Evolutionary conservation across 1,140 invertebrate species (phyloP), one percentile per base, ranked within the genome.

Genomic region (Heliconius nattereri): DNA sequence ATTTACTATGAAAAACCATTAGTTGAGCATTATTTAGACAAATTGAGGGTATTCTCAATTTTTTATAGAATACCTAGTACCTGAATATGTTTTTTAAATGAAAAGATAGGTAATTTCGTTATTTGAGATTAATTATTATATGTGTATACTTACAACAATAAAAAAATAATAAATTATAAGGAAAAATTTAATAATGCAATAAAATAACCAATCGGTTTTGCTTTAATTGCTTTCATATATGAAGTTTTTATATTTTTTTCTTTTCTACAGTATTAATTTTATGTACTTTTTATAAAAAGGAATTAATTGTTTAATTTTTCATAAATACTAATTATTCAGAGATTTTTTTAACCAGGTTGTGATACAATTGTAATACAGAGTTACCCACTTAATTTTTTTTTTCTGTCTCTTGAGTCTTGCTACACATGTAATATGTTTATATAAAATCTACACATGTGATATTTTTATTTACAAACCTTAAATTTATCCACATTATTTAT

Each of bases 351-450:
- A 29, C 13, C 11, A 11, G 60, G 57, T 60, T 60, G 57, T 60
- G 57, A 60, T 60, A 60, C n/a, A 60, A n/a, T 66, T 66, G 23
- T 66, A 66, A 66, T 26, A 66, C 57, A 66, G 1, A 66, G 57
- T 16, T 66, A 57, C n/a, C 54, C 7, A n/a, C n/a, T 11, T 57
- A 8, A 66, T 26, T 16, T 23, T 66, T 66, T n/a, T 57, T 26
- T 66, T 66, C 9, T 11, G 23, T 26, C 11, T 66, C 23, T 52
- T 2, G 16, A 52, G 49, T 52, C 49, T 66, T 66, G 60, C 60
- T 57, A 23, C 1, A 23, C 8, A 9, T 57, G 54, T 57, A 7
- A 57, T 57, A 57, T 57, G 23, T 57, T 57, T 57, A 52, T 52
- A 3, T 52, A 52, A 13, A 9, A 16, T 52, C 0, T 52, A 29